Evolutionary conservation across 2,113 vertebrate genomes (phyloP), one percentile per base, ranked within the genome.

Genomic region (Nothocercus julius): DNA sequence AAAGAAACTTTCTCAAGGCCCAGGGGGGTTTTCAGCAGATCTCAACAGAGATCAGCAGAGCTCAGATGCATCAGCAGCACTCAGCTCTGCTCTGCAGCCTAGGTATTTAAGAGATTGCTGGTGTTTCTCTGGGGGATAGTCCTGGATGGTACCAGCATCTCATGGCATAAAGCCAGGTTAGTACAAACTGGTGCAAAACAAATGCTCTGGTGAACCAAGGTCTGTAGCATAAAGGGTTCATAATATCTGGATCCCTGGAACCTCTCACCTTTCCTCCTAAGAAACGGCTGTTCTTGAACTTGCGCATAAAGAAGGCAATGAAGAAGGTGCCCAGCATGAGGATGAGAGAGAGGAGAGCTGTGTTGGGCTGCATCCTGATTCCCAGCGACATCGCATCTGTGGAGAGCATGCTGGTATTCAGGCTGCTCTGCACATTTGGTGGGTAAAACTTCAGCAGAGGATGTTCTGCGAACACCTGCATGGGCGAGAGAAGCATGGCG

Each of bases 251-350:
- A 22, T 38, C 42, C 36, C 81, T 76, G 14, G 53, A 58, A 77
- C n/a, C 34, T 63, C 92, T 36, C 93, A 99, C 99, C 98, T 99
- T 99, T 89, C 99, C 99, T 30, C 98, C 99, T 59, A 99, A 97
- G 97, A 99, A 99, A 6, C 99, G 98, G 96, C 99, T 99, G 97
- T 99, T 99, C 96, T 99, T 97, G 95, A 99, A 99, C 96, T 99
- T 99, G 94, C 99, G 98, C 83, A 99, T 98, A 92, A 99, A 99
- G 97, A 99, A 99, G 81, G 99, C 99, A 20, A 99, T 98, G 95
- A 99, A 99, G 97, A 99, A 99, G 36, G 99, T 99, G 53, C 99
- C 99, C 2, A 99, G 97, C 99, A 99, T 99, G 87, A 99, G 98
- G 90, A 99, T 99, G 88, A 99, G 98, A 78, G 99, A 99, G 34